Conservation (phyloP, 92 coral and sea anemone species). For the Nematostella vectensis region DNA sequence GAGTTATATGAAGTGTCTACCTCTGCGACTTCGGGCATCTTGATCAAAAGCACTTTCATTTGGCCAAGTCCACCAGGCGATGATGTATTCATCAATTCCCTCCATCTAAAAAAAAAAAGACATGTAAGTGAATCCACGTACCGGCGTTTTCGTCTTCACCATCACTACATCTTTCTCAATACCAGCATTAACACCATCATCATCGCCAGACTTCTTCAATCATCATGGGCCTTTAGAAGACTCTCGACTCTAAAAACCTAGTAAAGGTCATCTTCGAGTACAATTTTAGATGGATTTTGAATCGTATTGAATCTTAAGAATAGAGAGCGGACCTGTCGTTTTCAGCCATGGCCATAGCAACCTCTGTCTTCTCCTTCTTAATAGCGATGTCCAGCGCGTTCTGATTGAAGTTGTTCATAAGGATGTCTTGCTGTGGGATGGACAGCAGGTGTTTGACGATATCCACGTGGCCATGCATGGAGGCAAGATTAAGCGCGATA, state of each 20-base stretch:
- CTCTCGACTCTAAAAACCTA: too few relatives aligned
- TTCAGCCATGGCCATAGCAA: slow-evolving; percentile 62
- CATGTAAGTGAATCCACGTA: too few relatives aligned
- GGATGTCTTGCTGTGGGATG: slow-evolving; percentile 40
- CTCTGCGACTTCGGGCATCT: slow-evolving; percentile 74
- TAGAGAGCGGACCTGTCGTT: slow-evolving; percentile 81
- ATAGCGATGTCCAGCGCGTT: slow-evolving; percentile 62
- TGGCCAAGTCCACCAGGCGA: slow-evolving; percentile 50
- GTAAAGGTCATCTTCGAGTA: too few relatives aligned
- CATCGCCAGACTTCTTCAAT: too few relatives aligned
- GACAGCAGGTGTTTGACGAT: slow-evolving; percentile 50
- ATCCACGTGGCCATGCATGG: slow-evolving; percentile 48
- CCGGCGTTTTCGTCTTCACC: background rate
- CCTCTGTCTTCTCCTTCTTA: slow-evolving; percentile 39
- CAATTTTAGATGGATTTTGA: too few relatives aligned
- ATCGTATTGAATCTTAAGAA: too few relatives aligned
- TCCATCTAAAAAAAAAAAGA: slow-evolving; percentile 39
- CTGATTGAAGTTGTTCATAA: slow-evolving; percentile 54
- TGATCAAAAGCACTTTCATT: slow-evolving; percentile 50
- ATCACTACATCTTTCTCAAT: background rate
- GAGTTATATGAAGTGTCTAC: too few relatives aligned
- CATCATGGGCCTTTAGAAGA: too few relatives aligned
- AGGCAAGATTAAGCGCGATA: slow-evolving; percentile 67
- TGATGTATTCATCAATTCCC: slow-evolving; percentile 57
- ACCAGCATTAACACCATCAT: too few relatives aligned